These are phyloP conservation scores for Heliconius ismenius DNA, from an alignment of 2,888 invertebrate genomes.

Conservation along the genomic window DNA sequence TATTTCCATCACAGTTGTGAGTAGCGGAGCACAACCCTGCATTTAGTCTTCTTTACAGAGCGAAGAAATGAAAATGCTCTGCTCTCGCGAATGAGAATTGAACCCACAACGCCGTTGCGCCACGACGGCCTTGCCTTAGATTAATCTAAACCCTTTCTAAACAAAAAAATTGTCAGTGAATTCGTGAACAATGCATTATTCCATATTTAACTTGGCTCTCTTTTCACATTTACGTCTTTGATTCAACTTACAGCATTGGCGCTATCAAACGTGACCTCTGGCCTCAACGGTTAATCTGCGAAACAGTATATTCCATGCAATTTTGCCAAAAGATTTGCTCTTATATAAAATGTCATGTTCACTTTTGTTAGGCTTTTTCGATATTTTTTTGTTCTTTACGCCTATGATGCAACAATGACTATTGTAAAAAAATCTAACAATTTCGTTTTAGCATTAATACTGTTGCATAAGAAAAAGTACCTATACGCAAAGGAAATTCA, in stretches of 20 bases:
- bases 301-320: neutral
- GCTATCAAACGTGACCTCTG: conserved; percentile 2
- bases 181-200: too few relatives aligned
- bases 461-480: neutral
- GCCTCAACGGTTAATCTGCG: neutral
- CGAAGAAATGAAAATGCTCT: too few relatives aligned
- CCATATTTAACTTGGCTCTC: neutral
- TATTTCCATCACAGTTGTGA: too few relatives aligned
- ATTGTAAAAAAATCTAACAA: neutral
- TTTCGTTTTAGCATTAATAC: neutral
- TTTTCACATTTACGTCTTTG: neutral
- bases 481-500: neutral
- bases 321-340: neutral
- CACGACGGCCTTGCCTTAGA: too few relatives aligned
- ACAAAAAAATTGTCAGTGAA: too few relatives aligned
- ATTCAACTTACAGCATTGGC: neutral
- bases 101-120: too few relatives aligned
- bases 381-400: neutral
- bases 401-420: neutral
- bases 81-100: too few relatives aligned
- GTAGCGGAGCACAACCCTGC: too few relatives aligned
- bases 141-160: too few relatives aligned
- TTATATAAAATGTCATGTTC: neutral
- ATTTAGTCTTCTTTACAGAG: too few relatives aligned
- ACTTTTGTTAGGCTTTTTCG: neutral